phyloP scores from a whole-genome alignment of 1,140 invertebrate species.

The Dendroctonus ponderosae region DNA sequence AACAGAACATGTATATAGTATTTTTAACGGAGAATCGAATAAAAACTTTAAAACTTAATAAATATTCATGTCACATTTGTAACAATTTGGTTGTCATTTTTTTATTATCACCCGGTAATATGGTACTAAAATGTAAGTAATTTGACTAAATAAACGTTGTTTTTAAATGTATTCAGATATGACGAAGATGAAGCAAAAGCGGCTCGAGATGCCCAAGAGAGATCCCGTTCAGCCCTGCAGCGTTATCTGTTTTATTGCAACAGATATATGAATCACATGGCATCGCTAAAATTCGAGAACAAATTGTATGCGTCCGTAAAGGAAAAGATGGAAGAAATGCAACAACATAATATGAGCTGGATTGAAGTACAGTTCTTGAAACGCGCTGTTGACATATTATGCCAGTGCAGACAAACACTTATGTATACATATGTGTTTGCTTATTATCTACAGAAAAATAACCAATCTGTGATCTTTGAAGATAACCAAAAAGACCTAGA shows the following conservation, averaged over 20 bases:
- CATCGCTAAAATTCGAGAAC: conserved; percentile 96
- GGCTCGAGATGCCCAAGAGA: conserved; percentile 93
- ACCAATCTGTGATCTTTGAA: conserved; percentile 98
- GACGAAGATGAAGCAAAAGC: conserved; percentile 96
- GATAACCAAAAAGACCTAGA: conserved; percentile 99
- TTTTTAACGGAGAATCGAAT: too few relatives aligned
- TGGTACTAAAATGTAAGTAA: too few relatives aligned
- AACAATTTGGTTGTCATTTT: too few relatives aligned
- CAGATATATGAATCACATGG: conserved; percentile 99
- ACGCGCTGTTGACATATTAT: conserved; percentile 96
- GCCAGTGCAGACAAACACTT: conserved; percentile 93
- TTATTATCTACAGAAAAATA: conserved; percentile 96
- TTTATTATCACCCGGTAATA: too few relatives aligned
- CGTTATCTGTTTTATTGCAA: conserved; percentile 99
- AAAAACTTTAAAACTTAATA: too few relatives aligned
- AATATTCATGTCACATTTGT: too few relatives aligned
- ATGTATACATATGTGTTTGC: conserved; percentile 99
- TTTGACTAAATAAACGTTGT: too few relatives aligned
- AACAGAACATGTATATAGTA: too few relatives aligned
- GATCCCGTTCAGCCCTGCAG: conserved; percentile 84
- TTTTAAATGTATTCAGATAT: conserved; percentile 66
- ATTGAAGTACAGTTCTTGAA: conserved; percentile 98
- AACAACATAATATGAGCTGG: conserved; percentile 99
- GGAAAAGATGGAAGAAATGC: conserved; percentile 99
- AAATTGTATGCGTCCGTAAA: conserved; percentile 93